These are phyloP conservation scores for Rhea pennata DNA, from an alignment of 2,113 vertebrate species.

Conservation along the genomic window DNA sequence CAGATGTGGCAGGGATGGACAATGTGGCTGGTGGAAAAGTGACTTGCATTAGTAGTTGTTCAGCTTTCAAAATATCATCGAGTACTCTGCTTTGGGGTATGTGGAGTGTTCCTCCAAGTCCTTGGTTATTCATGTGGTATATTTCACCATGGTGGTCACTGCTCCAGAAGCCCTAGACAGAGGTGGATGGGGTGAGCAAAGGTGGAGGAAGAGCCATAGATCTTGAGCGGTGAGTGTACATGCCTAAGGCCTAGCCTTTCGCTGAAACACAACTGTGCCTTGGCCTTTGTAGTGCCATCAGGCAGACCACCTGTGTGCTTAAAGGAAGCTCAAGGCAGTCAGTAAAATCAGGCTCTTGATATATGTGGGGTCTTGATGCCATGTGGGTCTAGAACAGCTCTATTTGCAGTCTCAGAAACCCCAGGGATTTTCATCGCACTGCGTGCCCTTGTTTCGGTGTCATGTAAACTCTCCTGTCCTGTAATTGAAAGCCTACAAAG, in stretches of 20 bases:
- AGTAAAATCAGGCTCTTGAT: background rate
- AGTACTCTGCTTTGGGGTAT: background rate
- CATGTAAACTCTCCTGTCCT: no score
- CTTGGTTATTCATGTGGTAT: background rate
- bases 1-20: background rate
- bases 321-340: background rate
- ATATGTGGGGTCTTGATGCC: background rate
- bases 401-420: background rate
- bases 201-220: background rate
- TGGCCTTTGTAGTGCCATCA: background rate
- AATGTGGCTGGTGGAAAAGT: accelerated
- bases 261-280: background rate
- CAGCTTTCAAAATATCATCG: background rate
- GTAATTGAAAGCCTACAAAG: no score
- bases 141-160: accelerated
- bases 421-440: background rate
- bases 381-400: background rate
- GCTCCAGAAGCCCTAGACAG: background rate
- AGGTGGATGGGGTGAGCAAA: background rate
- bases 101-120: background rate
- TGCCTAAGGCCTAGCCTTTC: background rate
- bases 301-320: background rate
- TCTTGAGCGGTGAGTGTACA: background rate
- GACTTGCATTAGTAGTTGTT: background rate
- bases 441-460: no score